phyloP scores from a whole-genome alignment of 2,888 invertebrate species.

The Ptycholaimellus sp. region DNA sequence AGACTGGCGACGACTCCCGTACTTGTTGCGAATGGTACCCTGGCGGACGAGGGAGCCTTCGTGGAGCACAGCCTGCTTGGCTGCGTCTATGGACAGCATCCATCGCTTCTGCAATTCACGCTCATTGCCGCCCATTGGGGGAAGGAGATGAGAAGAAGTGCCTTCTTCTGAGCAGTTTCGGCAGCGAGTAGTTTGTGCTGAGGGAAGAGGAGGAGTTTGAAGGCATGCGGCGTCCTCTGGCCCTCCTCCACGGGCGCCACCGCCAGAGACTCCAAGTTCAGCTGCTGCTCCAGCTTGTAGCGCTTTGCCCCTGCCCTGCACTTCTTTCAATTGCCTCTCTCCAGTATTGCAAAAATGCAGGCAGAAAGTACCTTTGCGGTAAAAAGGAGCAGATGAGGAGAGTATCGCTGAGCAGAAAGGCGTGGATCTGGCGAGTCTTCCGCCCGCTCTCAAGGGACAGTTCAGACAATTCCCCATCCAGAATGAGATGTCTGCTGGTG shows the following conservation, averaged over 20 bases:
- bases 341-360: background rate
- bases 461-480: constrained; percentile 71
- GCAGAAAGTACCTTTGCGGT: constrained; percentile 25
- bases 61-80: constrained; percentile 47
- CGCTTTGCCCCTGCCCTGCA: constrained; percentile 45
- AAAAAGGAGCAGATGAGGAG: constrained; percentile 64
- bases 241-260: constrained; percentile 64
- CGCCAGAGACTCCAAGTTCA: constrained; percentile 63
- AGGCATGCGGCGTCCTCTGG: constrained; percentile 65
- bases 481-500: constrained; percentile 50
- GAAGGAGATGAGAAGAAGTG: constrained; percentile 12
- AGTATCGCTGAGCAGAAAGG: constrained; percentile 72
- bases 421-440: constrained; percentile 60
- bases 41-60: constrained; percentile 17
- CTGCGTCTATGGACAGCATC: constrained; percentile 69
- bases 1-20: too few species aligned
- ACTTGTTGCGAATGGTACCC: constrained; percentile 5
- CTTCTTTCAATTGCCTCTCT: background rate
- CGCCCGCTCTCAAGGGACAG: constrained; percentile 50
- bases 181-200: constrained; percentile 75
- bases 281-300: constrained; percentile 56
- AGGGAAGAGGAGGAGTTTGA: constrained; percentile 76
- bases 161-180: constrained; percentile 47
- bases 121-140: background rate
- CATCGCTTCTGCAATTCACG: constrained; percentile 48